phyloP scores from a whole-genome alignment of 1,140 invertebrate genomes.

The Neodiprion lecontei region DNA sequence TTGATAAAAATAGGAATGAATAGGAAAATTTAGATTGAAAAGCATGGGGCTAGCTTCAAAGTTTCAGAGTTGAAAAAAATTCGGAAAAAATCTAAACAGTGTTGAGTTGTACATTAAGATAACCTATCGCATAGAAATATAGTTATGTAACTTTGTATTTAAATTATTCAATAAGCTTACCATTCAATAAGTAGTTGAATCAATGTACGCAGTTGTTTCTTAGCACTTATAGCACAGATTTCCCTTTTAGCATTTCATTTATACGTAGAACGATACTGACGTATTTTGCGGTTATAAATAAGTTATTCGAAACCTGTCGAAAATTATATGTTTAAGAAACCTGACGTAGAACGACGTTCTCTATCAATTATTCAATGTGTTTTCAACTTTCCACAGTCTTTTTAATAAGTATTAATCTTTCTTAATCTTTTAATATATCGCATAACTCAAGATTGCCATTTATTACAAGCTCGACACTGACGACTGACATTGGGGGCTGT shows the following conservation, averaged over 20 bases:
- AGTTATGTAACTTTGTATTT: not conserved
- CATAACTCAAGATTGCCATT: slow-evolving; percentile 19
- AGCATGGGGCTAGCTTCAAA: slow-evolving; percentile 17
- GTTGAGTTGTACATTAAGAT: no score
- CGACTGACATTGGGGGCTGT: slow-evolving; percentile 14
- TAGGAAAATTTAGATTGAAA: slow-evolving; percentile 21
- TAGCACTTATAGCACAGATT: slow-evolving; percentile 30
- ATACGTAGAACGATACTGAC: slow-evolving; percentile 23
- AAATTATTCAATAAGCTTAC: slow-evolving; percentile 20
- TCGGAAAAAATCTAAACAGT: not conserved
- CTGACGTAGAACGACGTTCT: no score
- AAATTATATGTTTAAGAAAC: no score
- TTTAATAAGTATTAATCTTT: no score
- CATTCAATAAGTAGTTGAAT: slow-evolving; percentile 29
- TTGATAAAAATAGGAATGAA: not conserved
- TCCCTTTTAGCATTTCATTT: slow-evolving; percentile 35
- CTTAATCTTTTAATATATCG: slow-evolving; percentile 19
- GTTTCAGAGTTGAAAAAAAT: not conserved
- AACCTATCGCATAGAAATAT: no score
- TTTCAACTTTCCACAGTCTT: no score
- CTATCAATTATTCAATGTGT: no score
- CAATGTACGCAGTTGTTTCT: slow-evolving; percentile 33
- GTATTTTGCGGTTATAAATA: slow-evolving; percentile 28
- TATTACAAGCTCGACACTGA: slow-evolving; percentile 20
- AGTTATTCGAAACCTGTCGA: slow-evolving; percentile 15